Evolutionary conservation across 2,113 vertebrate species (phyloP).

Genomic region (cattle (Bos taurus)): ARS-UCD2.0 NC_037333.1:16661001-16661500

Average conservation of each 20-base stretch:
- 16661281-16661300: neutral
- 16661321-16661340: neutral
- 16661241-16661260: neutral
- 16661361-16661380: fast-evolving
- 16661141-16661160: no score
- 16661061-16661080: no score
- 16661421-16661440: neutral
- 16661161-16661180: no score
- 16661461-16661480: neutral
- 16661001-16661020: no score
- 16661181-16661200: no score
- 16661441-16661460: neutral
- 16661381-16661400: neutral
- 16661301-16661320: neutral
- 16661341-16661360: neutral
- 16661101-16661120: no score
- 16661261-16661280: neutral
- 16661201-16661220: no score
- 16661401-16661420: no score
- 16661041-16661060: no score
- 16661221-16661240: neutral
- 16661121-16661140: no score
- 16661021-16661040: no score
- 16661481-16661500: neutral
- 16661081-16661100: no score